A percentile compares a stretch with the other conserved stretches of the same genome.
These are phyloP conservation scores for Bicyclus anynana DNA, from an alignment of 1,140 invertebrate genomes.

Conservation along the genomic window DNA sequence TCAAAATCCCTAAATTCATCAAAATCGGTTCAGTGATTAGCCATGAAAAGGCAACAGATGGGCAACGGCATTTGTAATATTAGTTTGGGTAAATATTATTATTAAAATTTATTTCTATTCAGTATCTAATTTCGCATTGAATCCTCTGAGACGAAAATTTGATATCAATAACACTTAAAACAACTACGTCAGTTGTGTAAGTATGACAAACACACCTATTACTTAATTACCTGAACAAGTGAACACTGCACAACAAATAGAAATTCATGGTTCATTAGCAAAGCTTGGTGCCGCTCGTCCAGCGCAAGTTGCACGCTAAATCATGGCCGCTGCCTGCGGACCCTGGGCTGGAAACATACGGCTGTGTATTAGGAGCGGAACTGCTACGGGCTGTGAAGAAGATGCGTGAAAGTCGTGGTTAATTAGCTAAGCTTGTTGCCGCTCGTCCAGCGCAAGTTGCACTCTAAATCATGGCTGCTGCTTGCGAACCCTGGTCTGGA, in stretches of 20 bases:
- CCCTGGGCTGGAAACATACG: constrained; percentile 35
- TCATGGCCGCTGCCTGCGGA: constrained; percentile 56
- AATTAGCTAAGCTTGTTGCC: constrained; percentile 54
- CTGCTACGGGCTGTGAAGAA: neutral
- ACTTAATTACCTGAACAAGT: constrained; percentile 67
- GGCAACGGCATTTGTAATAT: no score
- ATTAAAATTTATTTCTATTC: neutral
- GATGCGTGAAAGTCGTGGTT: constrained; percentile 65
- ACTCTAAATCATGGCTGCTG: constrained; percentile 62
- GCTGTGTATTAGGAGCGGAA: neutral
- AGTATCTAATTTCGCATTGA: neutral
- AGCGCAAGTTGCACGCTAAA: constrained; percentile 68
- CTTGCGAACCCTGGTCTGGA: constrained; percentile 40
- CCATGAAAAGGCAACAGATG: no score
- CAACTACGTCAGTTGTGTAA: constrained; percentile 14
- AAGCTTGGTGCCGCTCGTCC: constrained; percentile 47
- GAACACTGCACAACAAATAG: constrained; percentile 59
- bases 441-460: constrained; percentile 61
- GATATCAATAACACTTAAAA: constrained; percentile 26
- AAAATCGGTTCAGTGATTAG: no score
- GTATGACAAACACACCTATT: constrained; percentile 46
- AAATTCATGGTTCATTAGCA: constrained; percentile 71
- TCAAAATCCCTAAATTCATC: no score
- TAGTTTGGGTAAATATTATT: no score
- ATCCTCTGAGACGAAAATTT: neutral